Base-by-base conservation (phyloP, 2,797 vertebrate species). In the Pangasius sanitwongsei region DNA sequence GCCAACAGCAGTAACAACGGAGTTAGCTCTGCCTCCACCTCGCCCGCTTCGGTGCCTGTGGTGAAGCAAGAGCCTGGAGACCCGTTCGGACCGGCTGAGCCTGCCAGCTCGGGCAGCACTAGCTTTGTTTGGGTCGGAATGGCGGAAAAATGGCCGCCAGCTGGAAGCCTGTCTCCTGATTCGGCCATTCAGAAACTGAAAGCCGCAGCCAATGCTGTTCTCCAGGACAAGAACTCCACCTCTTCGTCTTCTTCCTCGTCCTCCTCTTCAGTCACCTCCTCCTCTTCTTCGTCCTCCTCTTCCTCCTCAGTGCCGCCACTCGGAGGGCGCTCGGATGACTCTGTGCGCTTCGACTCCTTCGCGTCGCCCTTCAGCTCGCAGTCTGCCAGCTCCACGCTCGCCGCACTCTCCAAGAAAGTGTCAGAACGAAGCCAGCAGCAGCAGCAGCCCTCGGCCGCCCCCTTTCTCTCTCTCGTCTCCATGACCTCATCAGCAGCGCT, bases 371-470 rank as follows among this genome's bases (percentile, higher is more conserved):
- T 99, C 91, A 99, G 97, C 96, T 97, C 98, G 1, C 99, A 99
- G 96, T 99, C 99, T 6, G 99, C 99, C 91, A 99, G 99, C 93
- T 99, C 99, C 90, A 99, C 99, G 0, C 95, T 99, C 86, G 99
- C 99, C 55, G 99, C 99, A n/a, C 95, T 99, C 90, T 99, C 99
- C 95, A 99, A 99, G 97, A 99, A 99, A 96, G 99, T 99, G 92
- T 99, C 98, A 8, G 98, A 99, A 95, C 96, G 99, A 93, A 98
- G 97, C 93, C 95, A 98, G 94, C 92, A 92, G 82, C 89, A 90
- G 59, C 89, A 88, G 65, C 85, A 87, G 61, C 95, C 96, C 92
- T 96, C 97, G 0, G 97, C 97, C 78, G 97, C 97, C 93, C 97
- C 98, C 92, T 99, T 99, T 93, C 97, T 99, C 90, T 99, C 99